Evolutionary conservation across 2,797 vertebrate genomes (phyloP), one percentile per base, ranked within the genome.

Genomic region (Chaetodon trifasciatus): DNA sequence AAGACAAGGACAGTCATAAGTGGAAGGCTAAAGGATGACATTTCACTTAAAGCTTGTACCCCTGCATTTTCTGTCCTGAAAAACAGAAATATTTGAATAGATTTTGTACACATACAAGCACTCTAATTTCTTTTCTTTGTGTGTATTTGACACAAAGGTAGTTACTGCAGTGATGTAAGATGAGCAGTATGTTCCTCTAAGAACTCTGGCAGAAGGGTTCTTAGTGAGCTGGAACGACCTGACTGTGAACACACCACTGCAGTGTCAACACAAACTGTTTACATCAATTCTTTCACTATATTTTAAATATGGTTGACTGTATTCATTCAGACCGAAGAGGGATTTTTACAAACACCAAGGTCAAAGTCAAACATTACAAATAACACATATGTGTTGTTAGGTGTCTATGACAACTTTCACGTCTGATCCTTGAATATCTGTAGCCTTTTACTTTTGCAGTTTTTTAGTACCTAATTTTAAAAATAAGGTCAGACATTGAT

Each of bases 1-100:
- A 76, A 69, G 37, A 63, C 42, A 60, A 78, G 46, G 62, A 67
- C 15, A 77, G 60, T 35, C 62, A 55, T 62, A 15, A 67, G 17
- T 70, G 11, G 28, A 44, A 46, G 62, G 52, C 44, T 66, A 49
- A 12, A 71, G 71, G 53, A 70, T 40, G 11, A 52, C 16, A 3
- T 40, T 62, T 81, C 39, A 52, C 12, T 67, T 52, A 19, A 0
- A 55, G 8, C 17, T 46, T 61, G 50, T 37, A 46, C 6, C 32
- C 12, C 40, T 64, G 47, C n/a, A 62, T 37, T 47, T 24, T 32
- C n/a, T 66, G 37, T 66, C 35, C 65, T 66, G n/a, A 21, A 57
- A 66, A 63, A 70, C 17, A 40, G 8, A 46, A 16, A 8, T 44
- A 64, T 63, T 64, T 17, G 24, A 67, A 67, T 46, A 55, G 23